Evolutionary conservation across 2,888 invertebrate species (phyloP), one percentile per base, ranked within the genome.

Genomic region (Zeuzera pyrina): DNA sequence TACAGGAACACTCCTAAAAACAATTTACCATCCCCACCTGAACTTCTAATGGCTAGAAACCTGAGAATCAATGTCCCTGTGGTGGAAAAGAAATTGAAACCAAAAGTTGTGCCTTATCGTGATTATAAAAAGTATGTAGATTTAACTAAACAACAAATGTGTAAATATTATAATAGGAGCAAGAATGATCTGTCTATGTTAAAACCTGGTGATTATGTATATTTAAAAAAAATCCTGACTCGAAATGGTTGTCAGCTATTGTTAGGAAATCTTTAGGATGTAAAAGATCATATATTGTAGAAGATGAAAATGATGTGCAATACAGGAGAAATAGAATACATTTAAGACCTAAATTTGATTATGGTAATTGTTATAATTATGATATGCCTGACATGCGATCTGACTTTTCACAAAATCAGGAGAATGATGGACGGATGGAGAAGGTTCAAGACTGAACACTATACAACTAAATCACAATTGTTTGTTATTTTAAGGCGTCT

Each of bases 21-120:
- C 3, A 34, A 34, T 28, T 15, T 38, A n/a, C n/a, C 21, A 8
- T 36, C 38, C 2, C 36, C 41, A 2, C 24, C 38, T n/a, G 30
- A 41, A 31, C 22, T 38, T 11, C 14, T 36, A 13, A 41, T 41
- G 41, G 34, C 38, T 6, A 30, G 41, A 12, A 30, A 28, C 3
- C 24, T 41, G 6, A 33, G 36, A 36, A 29, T 29, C 4, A 32
- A 35, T 24, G 15, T 41, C 13, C 41, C 41, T 10, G 34, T 10
- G 4, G 10, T 13, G 12, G n/a, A 14, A 6, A 13, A 19, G 4
- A 27, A n/a, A n/a, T n/a, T n/a, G n/a, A n/a, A n/a, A 11, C 38
- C 41, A 27, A 41, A 38, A 30, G 10, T 32, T 12, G 38, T 38
- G 3, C 29, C 15, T 4, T 34, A 34, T 25, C 12, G 15, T 13